Base-by-base conservation (phyloP, 92 coral and sea anemone genomes). In the Galaxea fascicularis region DNA sequence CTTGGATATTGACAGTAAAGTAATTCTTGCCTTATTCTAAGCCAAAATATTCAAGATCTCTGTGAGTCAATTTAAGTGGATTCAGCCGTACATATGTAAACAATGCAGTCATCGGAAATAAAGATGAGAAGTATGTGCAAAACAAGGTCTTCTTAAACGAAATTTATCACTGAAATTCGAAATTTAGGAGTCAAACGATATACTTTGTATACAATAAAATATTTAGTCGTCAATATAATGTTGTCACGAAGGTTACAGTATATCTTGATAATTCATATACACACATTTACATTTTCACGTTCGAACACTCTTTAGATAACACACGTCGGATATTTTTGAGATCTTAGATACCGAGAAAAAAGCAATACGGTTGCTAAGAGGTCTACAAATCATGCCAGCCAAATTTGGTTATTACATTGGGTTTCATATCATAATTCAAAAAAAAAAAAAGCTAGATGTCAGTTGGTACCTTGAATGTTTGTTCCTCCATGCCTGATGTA, bases 41-140 rank as follows among this genome's bases (percentile, higher is more conserved):
- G 51, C 51, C 52, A 39, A 45, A 70, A 44, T 20, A 56, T 17
- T 17, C 3, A 20, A 20, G 24, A 17, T 6, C 8, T 15, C 20
- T 56, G 22, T 56, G 18, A 56, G 21, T 8, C 22, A 56, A 24
- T 20, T 20, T 24, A 56, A 56, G 62, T 17, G 24, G 56, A 71
- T 45, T 71, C 56, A 71, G 76, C 56, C 45, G 31, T 71, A 17
- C 18, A 10, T 35, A 49, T 11, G 26, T 74, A 46, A 71, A 71
- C 57, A 74, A 74, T 53, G 45, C 52, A 47, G 11, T 74, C 65
- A 74, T 74, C 46, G 25, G 64, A 53, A 74, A 74, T 22, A 51
- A 44, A 56, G 51, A 71, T 71, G 12, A 10, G 57, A 71, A 71
- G 21, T 10, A 45, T n/a, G 65, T 35, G 2, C 41, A 6, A 35